Conservation (phyloP, 2,888 invertebrate species). For the Thymelicus acteon region DNA sequence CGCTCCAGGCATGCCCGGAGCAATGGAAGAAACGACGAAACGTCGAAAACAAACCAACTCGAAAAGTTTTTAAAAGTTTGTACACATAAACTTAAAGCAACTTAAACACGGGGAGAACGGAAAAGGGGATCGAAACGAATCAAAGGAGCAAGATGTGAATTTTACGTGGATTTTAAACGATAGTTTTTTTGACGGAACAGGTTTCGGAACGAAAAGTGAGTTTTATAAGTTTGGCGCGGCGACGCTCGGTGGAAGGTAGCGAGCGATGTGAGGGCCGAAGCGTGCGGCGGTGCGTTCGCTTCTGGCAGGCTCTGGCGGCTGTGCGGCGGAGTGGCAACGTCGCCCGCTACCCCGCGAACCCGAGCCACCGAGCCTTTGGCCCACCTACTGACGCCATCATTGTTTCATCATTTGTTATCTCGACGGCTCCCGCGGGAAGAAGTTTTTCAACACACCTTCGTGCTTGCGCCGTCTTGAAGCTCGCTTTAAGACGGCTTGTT, state of each 20-base stretch:
- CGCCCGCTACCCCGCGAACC: slow-evolving; percentile 56
- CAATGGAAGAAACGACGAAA: slow-evolving; percentile 65
- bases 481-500: background rate
- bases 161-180: slow-evolving; percentile 50
- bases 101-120: slow-evolving; percentile 44
- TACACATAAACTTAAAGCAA: slow-evolving; percentile 53
- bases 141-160: slow-evolving; percentile 49
- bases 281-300: slow-evolving; percentile 33
- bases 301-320: slow-evolving; percentile 45
- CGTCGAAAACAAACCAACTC: slow-evolving; percentile 51
- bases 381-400: slow-evolving; percentile 65
- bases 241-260: slow-evolving; percentile 61
- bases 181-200: slow-evolving; percentile 61
- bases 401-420: slow-evolving; percentile 71
- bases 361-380: slow-evolving; percentile 55
- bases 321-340: slow-evolving; percentile 63
- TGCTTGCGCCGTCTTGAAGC: slow-evolving; percentile 13
- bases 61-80: slow-evolving; percentile 66
- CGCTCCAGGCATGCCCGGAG: slow-evolving; percentile 66
- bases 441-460: slow-evolving; percentile 45
- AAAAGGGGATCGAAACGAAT: slow-evolving; percentile 46
- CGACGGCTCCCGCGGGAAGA: slow-evolving; percentile 57
- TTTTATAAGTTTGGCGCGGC: slow-evolving; percentile 67
- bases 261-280: slow-evolving; percentile 61
- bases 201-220: slow-evolving; percentile 72